Percentiles rank a stretch among this genome's conserved stretches.
Conservation (phyloP, 2,113 vertebrate genomes). For the Meriones unguiculatus region DNA sequence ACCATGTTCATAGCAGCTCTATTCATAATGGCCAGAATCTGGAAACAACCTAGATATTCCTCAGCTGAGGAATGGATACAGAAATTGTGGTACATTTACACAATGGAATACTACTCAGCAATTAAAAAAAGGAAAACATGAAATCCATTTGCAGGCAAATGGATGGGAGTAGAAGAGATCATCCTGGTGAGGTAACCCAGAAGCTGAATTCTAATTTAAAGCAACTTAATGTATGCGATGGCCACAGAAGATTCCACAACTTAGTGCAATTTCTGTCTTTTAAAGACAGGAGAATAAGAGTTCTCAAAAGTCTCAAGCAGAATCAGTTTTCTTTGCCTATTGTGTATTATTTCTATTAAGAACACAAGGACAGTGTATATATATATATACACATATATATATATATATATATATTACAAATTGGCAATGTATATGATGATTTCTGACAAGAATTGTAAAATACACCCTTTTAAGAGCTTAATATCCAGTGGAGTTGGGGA, state of each 20-base stretch:
- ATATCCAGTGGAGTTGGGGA: too few relatives aligned
- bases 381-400: conserved; percentile 77
- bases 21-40: too few relatives aligned
- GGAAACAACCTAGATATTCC: too few relatives aligned
- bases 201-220: conserved; percentile 67
- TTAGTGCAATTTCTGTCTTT: conserved; percentile 13
- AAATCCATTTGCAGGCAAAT: too few relatives aligned
- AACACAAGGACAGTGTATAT: conserved; percentile 80
- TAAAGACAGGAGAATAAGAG: conserved; percentile 67
- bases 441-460: conserved; percentile 83
- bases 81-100: too few relatives aligned
- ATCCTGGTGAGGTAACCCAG: too few relatives aligned
- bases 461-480: conserved; percentile 67
- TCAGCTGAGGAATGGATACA: too few relatives aligned
- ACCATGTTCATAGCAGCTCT: too few relatives aligned
- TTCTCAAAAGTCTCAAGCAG: conserved; percentile 75
- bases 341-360: conserved; percentile 80
- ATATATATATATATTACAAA: conserved; percentile 79
- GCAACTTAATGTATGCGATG: conserved; percentile 50
- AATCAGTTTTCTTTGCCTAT: conserved; percentile 84
- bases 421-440: conserved; percentile 76
- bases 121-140: too few relatives aligned
- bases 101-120: too few relatives aligned
- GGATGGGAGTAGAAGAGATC: too few relatives aligned
- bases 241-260: conserved; percentile 29